Percentiles rank a stretch among this genome's conserved stretches.
Evolutionary conservation across 2,888 invertebrate genomes (phyloP).

Genomic region (Philonicus albiceps): DNA sequence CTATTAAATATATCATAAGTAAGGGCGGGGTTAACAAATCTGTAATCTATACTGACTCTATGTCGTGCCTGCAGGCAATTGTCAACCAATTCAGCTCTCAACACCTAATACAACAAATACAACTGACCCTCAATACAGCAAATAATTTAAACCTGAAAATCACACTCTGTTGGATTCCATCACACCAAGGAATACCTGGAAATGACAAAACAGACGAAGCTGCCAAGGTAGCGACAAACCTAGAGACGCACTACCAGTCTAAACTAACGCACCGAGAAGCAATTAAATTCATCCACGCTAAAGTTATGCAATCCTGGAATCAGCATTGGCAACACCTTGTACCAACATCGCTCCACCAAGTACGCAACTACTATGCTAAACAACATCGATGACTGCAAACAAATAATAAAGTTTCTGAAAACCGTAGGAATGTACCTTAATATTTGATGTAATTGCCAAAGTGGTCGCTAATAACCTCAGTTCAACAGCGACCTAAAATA

Average conservation of each 20-base stretch:
- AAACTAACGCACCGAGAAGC: no score
- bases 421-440: neutral
- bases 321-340: no score
- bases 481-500: neutral
- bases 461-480: neutral
- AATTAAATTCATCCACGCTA: no score
- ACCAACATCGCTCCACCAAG: no score
- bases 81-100: neutral
- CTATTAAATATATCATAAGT: neutral
- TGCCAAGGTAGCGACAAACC: no score
- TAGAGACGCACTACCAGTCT: no score
- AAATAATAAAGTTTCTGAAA: neutral
- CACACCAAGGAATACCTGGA: no score
- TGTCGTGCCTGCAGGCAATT: neutral
- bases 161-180: no score
- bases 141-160: neutral
- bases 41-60: neutral
- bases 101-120: neutral
- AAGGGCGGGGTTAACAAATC: neutral
- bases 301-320: no score
- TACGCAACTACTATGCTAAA: neutral
- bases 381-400: neutral
- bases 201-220: no score
- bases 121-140: neutral
- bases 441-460: neutral